Evolutionary conservation across 2,797 vertebrate genomes (phyloP).

Genomic region (Amazona finschi): DNA sequence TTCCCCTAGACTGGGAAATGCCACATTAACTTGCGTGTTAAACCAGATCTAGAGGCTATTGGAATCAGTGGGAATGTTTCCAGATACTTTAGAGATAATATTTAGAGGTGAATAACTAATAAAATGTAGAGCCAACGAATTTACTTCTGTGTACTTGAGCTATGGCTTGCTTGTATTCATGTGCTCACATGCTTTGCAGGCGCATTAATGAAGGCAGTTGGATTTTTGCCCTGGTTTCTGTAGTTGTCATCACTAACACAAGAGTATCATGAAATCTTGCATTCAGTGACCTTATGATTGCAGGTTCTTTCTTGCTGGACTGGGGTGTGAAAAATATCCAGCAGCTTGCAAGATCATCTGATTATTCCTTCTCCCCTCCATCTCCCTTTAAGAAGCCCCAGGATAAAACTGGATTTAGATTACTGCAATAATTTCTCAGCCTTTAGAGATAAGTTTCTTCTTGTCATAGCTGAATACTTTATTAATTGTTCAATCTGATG

Average conservation of each 20-base stretch:
- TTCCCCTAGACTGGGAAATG: fast-evolving
- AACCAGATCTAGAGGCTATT: not conserved
- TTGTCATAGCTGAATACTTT: not conserved
- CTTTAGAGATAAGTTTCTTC: conserved; percentile 5
- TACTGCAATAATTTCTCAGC: not conserved
- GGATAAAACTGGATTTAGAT: conserved; percentile 12
- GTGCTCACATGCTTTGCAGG: conserved; percentile 20
- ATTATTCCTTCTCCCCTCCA: not conserved
- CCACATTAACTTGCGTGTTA: not conserved
- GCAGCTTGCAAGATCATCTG: conserved; percentile 1
- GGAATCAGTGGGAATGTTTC: not conserved
- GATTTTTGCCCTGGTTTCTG: conserved; percentile 47
- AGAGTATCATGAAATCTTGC: conserved; percentile 12
- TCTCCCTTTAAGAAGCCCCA: not conserved
- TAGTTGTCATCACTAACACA: conserved; percentile 33
- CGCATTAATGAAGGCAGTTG: conserved; percentile 32
- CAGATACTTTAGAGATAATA: not conserved
- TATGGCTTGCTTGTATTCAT: not conserved
- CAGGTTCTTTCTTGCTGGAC: conserved; percentile 51
- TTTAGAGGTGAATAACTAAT: not conserved
- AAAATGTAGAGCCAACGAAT: not conserved
- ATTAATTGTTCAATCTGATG: not conserved
- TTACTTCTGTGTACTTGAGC: not conserved
- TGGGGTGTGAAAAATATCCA: conserved; percentile 35
- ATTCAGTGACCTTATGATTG: conserved; percentile 23